phyloP scores from a whole-genome alignment of 2,888 invertebrate species.

The Rhingia rostrata region DNA sequence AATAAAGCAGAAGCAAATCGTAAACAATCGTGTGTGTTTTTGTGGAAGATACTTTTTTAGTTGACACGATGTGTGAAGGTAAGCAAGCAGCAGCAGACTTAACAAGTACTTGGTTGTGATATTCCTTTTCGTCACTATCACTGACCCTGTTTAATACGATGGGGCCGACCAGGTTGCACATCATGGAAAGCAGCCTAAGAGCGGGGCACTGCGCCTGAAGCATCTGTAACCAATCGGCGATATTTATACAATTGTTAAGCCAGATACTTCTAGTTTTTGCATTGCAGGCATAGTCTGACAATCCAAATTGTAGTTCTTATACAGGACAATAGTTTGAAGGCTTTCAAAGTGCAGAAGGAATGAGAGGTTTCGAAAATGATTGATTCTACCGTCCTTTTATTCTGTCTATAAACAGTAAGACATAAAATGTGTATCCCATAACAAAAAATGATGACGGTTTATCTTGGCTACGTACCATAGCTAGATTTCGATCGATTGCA shows the following conservation, averaged over 20 bases:
- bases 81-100: conserved; percentile 77
- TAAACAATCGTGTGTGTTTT: no score
- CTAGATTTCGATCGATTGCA: no score
- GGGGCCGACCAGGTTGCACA: conserved; percentile 89
- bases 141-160: neutral
- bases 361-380: conserved; percentile 89
- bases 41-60: no score
- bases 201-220: conserved; percentile 89
- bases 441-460: no score
- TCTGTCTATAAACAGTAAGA: no score
- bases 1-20: no score
- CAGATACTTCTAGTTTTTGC: conserved; percentile 90
- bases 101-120: conserved; percentile 72
- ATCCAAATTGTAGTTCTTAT: conserved; percentile 90
- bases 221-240: conserved; percentile 89
- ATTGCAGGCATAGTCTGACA: conserved; percentile 88
- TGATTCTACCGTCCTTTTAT: no score
- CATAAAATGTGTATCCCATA: no score
- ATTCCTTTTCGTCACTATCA: conserved; percentile 77
- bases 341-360: conserved; percentile 89
- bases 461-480: no score
- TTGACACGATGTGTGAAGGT: no score
- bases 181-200: conserved; percentile 87
- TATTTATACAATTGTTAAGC: conserved; percentile 87
- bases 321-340: conserved; percentile 90